These are phyloP conservation scores for Cephus nigrinus DNA, from an alignment of 2,888 invertebrate species.

Conservation along the genomic window DNA sequence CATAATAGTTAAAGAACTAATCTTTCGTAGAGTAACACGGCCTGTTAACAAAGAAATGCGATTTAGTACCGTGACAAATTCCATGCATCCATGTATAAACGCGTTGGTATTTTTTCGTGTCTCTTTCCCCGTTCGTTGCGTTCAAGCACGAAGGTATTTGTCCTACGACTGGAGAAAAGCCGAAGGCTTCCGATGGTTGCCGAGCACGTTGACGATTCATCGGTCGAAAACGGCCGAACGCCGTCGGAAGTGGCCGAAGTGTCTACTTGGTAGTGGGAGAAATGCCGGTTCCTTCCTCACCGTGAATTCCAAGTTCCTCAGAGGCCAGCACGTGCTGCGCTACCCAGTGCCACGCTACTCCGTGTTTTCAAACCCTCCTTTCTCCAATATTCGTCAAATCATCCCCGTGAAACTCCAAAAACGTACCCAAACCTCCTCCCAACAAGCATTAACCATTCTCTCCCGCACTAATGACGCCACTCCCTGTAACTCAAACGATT, in stretches of 20 bases:
- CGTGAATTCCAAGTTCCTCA: slow-evolving; percentile 40
- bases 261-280: slow-evolving; percentile 17
- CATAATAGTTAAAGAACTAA: not conserved
- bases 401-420: slow-evolving; percentile 5
- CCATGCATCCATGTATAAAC: not conserved
- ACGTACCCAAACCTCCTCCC: not conserved
- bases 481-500: slow-evolving; percentile 17
- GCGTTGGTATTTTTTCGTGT: not conserved
- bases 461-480: not conserved
- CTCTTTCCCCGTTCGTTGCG: not conserved
- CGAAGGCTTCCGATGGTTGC: not conserved
- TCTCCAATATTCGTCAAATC: slow-evolving; percentile 19
- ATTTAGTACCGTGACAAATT: not conserved
- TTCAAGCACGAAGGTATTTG: not conserved
- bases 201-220: slow-evolving; percentile 9
- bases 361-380: slow-evolving; percentile 22
- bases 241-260: slow-evolving; percentile 19
- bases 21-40: not conserved
- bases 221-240: slow-evolving; percentile 24
- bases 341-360: slow-evolving; percentile 38
- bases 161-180: not conserved
- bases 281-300: slow-evolving; percentile 25
- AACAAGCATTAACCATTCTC: not conserved
- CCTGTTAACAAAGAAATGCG: not conserved
- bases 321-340: slow-evolving; percentile 61